Evolutionary conservation across 2,797 vertebrate genomes (phyloP).

Genomic region (Tapirus indicus): DNA sequence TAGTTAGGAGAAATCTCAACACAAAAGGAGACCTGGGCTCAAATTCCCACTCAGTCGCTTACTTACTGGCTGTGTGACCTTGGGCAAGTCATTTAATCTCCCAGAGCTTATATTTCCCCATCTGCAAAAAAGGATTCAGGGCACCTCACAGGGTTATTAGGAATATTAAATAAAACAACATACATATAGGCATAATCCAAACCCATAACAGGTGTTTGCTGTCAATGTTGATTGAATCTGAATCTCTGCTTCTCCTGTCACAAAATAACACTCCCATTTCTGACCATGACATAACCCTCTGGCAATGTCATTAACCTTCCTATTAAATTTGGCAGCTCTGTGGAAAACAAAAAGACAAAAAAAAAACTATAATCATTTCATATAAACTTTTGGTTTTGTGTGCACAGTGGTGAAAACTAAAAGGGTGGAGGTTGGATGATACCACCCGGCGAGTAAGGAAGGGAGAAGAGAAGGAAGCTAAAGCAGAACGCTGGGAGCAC

Average conservation of each 20-base stretch:
- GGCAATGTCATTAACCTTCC: conserved; percentile 13
- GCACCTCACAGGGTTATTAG: background rate
- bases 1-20: background rate
- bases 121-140: background rate
- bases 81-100: background rate
- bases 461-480: background rate
- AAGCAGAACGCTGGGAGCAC: background rate
- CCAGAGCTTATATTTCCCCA: background rate
- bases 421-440: background rate
- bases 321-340: conserved; percentile 47
- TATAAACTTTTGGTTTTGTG: background rate
- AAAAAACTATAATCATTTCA: background rate
- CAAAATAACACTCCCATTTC: background rate
- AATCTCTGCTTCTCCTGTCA: conserved; percentile 17
- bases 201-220: background rate
- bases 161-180: conserved; percentile 5
- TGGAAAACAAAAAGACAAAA: background rate
- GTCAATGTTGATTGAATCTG: background rate
- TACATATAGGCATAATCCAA: background rate
- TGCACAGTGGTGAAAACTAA: background rate
- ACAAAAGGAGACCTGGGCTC: background rate
- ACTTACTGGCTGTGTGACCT: background rate
- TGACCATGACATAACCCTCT: conserved; percentile 17
- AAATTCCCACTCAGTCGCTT: background rate
- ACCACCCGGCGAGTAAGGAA: background rate